Evolutionary conservation across 2,113 vertebrate genomes (phyloP).

Genomic region (Empidonax traillii): DNA sequence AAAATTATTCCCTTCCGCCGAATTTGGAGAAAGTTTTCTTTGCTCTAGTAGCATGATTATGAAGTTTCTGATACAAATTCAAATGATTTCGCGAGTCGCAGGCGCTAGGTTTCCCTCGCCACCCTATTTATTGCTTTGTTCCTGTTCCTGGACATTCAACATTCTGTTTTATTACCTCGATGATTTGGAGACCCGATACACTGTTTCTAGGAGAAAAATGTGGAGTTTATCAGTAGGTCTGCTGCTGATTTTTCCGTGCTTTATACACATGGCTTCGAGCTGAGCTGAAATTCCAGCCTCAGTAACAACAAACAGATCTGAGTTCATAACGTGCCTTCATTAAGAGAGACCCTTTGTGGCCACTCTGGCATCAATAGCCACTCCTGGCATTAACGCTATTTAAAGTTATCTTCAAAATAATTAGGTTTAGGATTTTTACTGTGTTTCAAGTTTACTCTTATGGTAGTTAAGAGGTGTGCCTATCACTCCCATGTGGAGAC

Average conservation of each 20-base stretch:
- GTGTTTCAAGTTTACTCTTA: not conserved
- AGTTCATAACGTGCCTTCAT: conserved; percentile 12
- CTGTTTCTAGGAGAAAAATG: not conserved
- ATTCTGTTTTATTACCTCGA: not conserved
- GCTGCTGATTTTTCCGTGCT: conserved; percentile 24
- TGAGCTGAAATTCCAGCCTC: conserved; percentile 22
- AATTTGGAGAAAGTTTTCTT: conserved; percentile 17
- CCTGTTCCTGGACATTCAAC: not conserved
- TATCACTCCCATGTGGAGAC: not conserved
- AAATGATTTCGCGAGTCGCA: not conserved
- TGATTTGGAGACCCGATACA: not conserved
- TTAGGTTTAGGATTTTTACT: not conserved
- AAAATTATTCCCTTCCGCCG: not conserved
- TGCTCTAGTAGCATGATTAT: not conserved
- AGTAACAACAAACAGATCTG: conserved; percentile 55
- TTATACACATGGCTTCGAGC: conserved; percentile 1
- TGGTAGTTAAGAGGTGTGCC: not conserved
- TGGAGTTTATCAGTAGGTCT: conserved; percentile 27
- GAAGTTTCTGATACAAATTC: conserved; percentile 2
- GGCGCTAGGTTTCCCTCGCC: not conserved
- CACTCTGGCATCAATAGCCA: not conserved
- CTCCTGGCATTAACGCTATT: not conserved
- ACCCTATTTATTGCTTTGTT: not conserved
- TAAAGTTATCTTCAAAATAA: not conserved
- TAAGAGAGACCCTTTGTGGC: not conserved